Percentiles rank a stretch among this genome's conserved stretches.
Evolutionary conservation across 2,888 invertebrate species (phyloP).

Genomic region (Torymus aiolomorphi): DNA sequence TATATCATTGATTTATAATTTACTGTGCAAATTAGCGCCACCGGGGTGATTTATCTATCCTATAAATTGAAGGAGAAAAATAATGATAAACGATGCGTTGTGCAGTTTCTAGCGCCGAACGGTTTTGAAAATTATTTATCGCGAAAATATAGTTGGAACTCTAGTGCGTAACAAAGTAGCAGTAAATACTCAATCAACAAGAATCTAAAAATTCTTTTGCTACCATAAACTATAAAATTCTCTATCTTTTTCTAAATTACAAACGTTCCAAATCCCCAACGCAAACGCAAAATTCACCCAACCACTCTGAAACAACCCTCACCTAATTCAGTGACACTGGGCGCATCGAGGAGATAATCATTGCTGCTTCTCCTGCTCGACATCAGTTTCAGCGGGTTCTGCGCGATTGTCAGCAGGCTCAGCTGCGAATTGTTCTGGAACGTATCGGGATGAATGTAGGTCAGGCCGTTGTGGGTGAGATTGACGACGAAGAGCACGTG

Average conservation of each 20-base stretch:
- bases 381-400: constrained; percentile 79
- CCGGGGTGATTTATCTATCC: no score
- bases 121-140: not conserved
- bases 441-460: constrained; percentile 82
- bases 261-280: no score
- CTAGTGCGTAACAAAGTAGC: not conserved
- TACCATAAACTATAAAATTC: no score
- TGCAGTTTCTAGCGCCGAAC: no score
- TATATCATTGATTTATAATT: constrained; percentile 17
- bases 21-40: not conserved
- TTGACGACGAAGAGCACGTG: constrained; percentile 83
- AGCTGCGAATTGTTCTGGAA: constrained; percentile 83
- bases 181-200: not conserved
- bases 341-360: constrained; percentile 79
- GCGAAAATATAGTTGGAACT: no score
- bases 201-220: no score
- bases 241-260: no score
- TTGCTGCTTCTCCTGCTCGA: constrained; percentile 71
- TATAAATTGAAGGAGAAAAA: no score
- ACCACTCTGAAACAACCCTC: not conserved
- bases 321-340: constrained; percentile 81
- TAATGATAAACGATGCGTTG: no score
- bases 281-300: no score
- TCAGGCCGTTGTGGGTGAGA: constrained; percentile 82
- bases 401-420: constrained; percentile 81